Evolutionary conservation across 2,888 invertebrate species (phyloP).

Genomic region (Drosophila anceps): DNA sequence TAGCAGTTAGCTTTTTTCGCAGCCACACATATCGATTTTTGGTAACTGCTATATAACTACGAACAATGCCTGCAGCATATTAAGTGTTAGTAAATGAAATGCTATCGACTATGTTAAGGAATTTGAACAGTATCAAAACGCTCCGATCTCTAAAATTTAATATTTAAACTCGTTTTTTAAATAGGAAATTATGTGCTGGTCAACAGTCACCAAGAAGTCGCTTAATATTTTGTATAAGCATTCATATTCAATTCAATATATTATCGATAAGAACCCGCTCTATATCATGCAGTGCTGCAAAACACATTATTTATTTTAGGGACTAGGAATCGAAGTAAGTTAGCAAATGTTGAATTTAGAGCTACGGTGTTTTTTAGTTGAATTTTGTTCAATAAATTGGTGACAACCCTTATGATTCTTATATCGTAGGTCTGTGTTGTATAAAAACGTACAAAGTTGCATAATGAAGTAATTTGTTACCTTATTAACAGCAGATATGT

Average conservation of each 20-base stretch:
- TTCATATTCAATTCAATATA: background rate
- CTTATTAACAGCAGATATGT: background rate
- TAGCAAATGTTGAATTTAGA: conserved; percentile 17
- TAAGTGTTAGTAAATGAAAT: background rate
- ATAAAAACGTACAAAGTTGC: background rate
- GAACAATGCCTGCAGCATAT: background rate
- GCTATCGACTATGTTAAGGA: background rate
- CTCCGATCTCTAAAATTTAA: no score
- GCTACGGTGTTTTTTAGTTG: background rate
- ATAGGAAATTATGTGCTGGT: background rate
- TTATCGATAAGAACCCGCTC: conserved; percentile 18
- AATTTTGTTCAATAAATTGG: background rate
- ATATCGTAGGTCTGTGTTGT: background rate
- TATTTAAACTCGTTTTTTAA: background rate
- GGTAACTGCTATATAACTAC: background rate
- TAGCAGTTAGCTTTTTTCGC: conserved; percentile 23
- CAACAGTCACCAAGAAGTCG: background rate
- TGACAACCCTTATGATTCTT: background rate
- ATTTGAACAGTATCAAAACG: background rate
- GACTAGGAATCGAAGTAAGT: background rate
- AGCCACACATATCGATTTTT: background rate
- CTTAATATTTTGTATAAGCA: background rate
- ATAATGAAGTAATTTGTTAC: background rate
- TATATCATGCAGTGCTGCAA: background rate
- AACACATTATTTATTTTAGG: background rate